Base-by-base conservation (phyloP, 2,797 vertebrate genomes). In the Dendrocincla fuliginosa region DNA sequence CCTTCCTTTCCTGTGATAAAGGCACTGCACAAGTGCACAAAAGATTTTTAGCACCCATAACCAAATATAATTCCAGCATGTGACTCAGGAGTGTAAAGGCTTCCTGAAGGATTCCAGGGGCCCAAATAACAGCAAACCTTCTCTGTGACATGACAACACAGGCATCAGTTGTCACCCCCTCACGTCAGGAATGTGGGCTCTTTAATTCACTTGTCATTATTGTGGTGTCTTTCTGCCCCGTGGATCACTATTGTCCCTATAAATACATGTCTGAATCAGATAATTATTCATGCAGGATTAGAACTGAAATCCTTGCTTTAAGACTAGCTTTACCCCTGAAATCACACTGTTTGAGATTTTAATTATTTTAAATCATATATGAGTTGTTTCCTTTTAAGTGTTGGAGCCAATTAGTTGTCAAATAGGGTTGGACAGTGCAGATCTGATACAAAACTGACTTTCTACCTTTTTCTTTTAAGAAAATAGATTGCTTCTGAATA, bases 121-220 rank as follows among this genome's bases (percentile, higher is more conserved):
- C 84, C 91, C 89, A 96, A 91, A 93, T 87, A 71, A 95, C 87
- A 89, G 94, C 55, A 96, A 96, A 95, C 85, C 80, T 88, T 86
- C 77, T 94, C 95, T 95, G 93, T 92, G 90, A 71, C 32, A 46
- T 94, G 95, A 97, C 94, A 97, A 94, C 84, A 77, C 77, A 96
- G 90, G 83, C 94, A 64, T 82, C 82, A 89, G 41, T 76, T 95
- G 96, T 95, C 84, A 93, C 75, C 57, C 83, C 39, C 61, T 90
- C 85, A 27, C 68, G 7, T 96, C 25, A 49, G 68, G 63, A 97
- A 95, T 7, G 17, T 75, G 83, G 86, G 63, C 87, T 97, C 97
- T 98, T 97, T 86, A 96, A 97, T 98, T 97, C 94, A 93, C 98
- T 97, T 98, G 97, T 98, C 97, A 97, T 97, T 94, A 95, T 96